Evolutionary conservation across 1,140 invertebrate species (phyloP).

Genomic region (Formica exsecta): DNA sequence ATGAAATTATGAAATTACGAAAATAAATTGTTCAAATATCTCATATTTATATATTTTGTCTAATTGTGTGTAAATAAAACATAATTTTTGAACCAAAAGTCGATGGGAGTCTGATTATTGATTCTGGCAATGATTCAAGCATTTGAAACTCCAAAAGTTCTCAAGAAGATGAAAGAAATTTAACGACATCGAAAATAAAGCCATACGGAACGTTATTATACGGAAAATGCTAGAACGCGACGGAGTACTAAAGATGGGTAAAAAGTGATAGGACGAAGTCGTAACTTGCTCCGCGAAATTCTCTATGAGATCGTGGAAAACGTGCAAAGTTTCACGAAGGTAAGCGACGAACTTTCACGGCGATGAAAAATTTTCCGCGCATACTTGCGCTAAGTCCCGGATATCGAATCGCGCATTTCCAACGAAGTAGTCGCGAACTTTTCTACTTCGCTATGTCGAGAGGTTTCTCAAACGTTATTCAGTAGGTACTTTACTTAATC

Average conservation of each 20-base stretch:
- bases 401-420: constrained; percentile 54
- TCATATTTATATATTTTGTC: background rate
- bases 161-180: background rate
- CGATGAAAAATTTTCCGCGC: constrained; percentile 63
- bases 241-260: constrained; percentile 46
- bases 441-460: constrained; percentile 47
- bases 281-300: constrained; percentile 49
- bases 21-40: background rate
- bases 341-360: constrained; percentile 54
- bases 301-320: constrained; percentile 39
- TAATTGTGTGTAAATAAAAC: background rate
- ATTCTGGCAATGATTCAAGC: background rate
- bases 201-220: constrained; percentile 11
- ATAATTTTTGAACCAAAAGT: background rate
- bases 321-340: constrained; percentile 54
- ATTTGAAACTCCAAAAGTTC: background rate
- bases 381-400: constrained; percentile 58
- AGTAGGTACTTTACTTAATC: constrained; percentile 47
- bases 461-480: constrained; percentile 56
- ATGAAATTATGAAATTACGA: too few relatives aligned
- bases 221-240: constrained; percentile 30
- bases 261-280: constrained; percentile 53
- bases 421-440: constrained; percentile 46
- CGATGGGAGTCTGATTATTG: background rate
- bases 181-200: constrained; percentile 25